Base-by-base conservation (phyloP, 2,797 vertebrate genomes). In the Myotis findleyi region DNA sequence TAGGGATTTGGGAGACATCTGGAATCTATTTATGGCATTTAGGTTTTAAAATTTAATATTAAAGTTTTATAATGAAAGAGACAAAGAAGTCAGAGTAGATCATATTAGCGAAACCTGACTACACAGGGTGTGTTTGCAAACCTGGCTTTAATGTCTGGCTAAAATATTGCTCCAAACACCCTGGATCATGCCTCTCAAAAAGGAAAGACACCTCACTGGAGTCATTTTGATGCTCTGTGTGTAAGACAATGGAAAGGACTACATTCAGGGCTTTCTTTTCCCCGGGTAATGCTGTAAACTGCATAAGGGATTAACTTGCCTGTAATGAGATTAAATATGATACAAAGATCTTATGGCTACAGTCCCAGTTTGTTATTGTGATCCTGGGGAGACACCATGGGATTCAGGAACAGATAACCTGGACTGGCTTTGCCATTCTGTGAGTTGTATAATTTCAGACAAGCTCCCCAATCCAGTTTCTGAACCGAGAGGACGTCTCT, bases 1-100 rank as follows among this genome's bases (percentile, higher is more conserved):
- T 85, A 96, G 80, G 53, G 97, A 97, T 97, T 98, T 94, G 89
- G 55, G 92, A 95, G 92, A 96, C 98, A 98, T 97, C 98, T 98
- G 98, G 98, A 98, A 97, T 97, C 75, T 88, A 96, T 98, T 98
- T 97, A 95, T 94, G 92, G 41, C 94, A 87, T 86, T 75, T 95
- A 75, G 83, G 27, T 91, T 97, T 97, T 92, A 93, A 97, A 98
- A 98, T 95, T 96, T 57, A 89, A 86, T 97, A 94, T 96, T 95
- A 91, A 94, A 94, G 93, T 96, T 89, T 88, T 96, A 76, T 88
- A 94, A 97, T 55, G 55, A 92, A 95, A 82, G 49, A 95, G 41
- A 85, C 62, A 87, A 93, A 96, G 57, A 87, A 88, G 83, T 94
- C 79, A 79, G 95, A 96, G 81, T 57, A 96, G 87, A 76, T 2